These are phyloP conservation scores for Globodera rostochiensis DNA, from an alignment of 1,140 invertebrate genomes.

Conservation along the genomic window DNA sequence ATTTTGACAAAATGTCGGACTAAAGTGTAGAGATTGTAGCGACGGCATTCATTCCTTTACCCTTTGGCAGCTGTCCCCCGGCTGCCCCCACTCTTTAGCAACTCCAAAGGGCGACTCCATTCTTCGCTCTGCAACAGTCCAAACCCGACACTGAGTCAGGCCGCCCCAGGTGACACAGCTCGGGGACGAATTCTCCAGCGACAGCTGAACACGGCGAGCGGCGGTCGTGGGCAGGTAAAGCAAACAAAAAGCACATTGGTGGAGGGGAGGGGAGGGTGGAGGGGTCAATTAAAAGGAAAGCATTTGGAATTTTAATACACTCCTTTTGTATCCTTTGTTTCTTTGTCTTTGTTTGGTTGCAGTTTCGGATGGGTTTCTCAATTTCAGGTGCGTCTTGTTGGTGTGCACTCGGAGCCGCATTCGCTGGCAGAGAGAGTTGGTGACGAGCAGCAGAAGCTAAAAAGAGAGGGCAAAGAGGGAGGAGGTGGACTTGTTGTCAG, in stretches of 20 bases:
- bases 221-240: background rate
- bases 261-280: too few species aligned
- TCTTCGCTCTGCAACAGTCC: background rate
- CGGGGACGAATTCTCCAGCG: background rate
- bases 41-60: too few species aligned
- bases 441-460: slow-evolving; percentile 6
- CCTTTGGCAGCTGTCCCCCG: background rate
- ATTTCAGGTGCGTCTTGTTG: slow-evolving; percentile 13
- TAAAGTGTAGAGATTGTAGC: too few species aligned
- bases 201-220: background rate
- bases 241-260: background rate
- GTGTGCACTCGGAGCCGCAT: slow-evolving; percentile 20
- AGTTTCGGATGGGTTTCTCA: too few species aligned
- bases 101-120: background rate
- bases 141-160: background rate
- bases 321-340: too few species aligned
- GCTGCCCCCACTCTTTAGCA: background rate
- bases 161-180: background rate
- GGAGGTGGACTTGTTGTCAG: background rate
- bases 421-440: background rate
- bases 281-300: too few species aligned
- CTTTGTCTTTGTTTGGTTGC: background rate
- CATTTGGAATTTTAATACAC: background rate
- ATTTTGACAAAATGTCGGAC: background rate
- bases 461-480: background rate